Base-by-base conservation (phyloP, 2,113 vertebrate species). In the Psittacula cyanocephala region DNA sequence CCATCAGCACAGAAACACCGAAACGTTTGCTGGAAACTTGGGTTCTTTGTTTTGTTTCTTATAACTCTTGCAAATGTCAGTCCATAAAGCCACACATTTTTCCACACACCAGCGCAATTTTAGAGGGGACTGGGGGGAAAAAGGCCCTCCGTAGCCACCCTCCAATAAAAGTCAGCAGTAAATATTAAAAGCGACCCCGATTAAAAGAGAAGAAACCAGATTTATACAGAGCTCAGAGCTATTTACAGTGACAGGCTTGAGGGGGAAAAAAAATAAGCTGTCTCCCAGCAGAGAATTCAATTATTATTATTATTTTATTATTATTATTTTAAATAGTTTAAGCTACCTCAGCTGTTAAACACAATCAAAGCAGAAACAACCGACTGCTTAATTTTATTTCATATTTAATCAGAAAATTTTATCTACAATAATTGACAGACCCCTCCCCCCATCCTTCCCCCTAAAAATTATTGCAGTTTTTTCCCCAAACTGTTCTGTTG, bases 281-380 rank as follows among this genome's bases (percentile, higher is more conserved):
- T 87, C 93, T 95, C 93, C 94, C 89, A 82, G 90, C 95, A 97
- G 95, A 97, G 81, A 97, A 94, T 89, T 96, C 96, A 88, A 96
- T 97, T 98, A 96, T 93, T 93, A 86, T 91, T 80, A 93, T 93
- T 86, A 80, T 95, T 76, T 94, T 85, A 92, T 93, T 93, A 90
- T 80, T 91, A 80, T 96, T 97, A 96, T 97, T 97, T 98, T 98
- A 98, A 98, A 98, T 98, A 98, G 97, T 95, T 96, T 97, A 95
- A 96, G 96, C 97, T 98, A 98, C 95, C 88, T 97, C 88, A 96
- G 97, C 95, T 97, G 97, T 98, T 98, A 97, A 96, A 97, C 95
- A 98, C 94, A 97, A 96, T 97, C 95, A 96, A 97, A 97, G 96
- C 97, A 97, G 97, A 97, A 97, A 97, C 89, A 96, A 96, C 88